Percentiles rank a stretch among this genome's conserved stretches.
These are phyloP conservation scores for Acropternis orthonyx DNA, from an alignment of 2,797 vertebrate species.

Conservation along the genomic window DNA sequence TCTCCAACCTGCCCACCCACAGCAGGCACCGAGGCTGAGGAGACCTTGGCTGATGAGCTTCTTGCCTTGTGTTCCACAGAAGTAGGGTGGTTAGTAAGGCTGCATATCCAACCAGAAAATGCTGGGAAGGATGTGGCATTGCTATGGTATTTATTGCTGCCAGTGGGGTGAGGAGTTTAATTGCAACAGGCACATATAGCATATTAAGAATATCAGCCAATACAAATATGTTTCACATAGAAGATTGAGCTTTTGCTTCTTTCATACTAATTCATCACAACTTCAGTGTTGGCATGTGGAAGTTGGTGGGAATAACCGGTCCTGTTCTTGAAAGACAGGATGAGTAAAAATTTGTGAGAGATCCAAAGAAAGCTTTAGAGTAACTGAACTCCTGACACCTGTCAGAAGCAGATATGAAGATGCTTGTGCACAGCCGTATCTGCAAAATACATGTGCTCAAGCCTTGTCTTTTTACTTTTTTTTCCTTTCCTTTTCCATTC, in stretches of 20 bases:
- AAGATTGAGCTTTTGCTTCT: neutral
- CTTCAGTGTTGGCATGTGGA: neutral
- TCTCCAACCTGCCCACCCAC: neutral
- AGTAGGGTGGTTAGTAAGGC: neutral
- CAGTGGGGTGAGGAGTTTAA: neutral
- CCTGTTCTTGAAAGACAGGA: neutral
- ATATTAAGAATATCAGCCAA: neutral
- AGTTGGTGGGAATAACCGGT: neutral
- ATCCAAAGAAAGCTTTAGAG: neutral
- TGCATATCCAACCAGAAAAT: neutral
- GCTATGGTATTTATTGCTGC: neutral
- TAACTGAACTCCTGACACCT: neutral
- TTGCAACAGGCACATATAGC: neutral
- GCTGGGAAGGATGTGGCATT: neutral
- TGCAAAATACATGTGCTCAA: neutral
- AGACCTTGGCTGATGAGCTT: neutral
- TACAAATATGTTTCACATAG: neutral
- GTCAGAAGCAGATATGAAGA: neutral
- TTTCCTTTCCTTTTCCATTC: neutral
- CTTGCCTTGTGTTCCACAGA: neutral
- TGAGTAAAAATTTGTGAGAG: neutral
- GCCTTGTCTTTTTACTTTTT: neutral
- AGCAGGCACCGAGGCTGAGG: rapidly evolving
- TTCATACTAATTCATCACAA: neutral
- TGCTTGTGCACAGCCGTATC: neutral